Percentiles rank a stretch among this genome's conserved stretches.
phyloP scores from a whole-genome alignment of 2,888 invertebrate species.

The Andrena fulva region DNA sequence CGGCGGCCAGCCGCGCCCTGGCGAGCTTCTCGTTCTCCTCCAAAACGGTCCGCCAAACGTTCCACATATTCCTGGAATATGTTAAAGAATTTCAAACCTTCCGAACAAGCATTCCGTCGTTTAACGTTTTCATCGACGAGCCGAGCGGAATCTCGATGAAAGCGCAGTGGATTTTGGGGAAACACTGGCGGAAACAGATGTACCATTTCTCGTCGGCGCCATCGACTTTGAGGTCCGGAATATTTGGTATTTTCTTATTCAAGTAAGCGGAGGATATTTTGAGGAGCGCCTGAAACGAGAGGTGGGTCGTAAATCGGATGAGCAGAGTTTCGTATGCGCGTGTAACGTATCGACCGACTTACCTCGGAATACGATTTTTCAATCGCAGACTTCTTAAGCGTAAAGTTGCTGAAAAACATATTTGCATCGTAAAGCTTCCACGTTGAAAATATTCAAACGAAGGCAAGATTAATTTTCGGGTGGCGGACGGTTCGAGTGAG shows the following conservation, averaged over 20 bases:
- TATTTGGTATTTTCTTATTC: constrained; percentile 97
- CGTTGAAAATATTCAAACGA: background rate
- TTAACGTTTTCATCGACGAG: no score
- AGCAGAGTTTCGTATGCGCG: background rate
- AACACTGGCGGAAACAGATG: constrained; percentile 78
- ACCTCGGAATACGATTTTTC: constrained; percentile 98
- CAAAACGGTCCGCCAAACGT: constrained; percentile 97
- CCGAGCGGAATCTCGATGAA: background rate
- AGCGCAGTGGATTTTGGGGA: background rate
- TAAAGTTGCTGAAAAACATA: constrained; percentile 89
- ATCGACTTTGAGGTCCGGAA: constrained; percentile 95
- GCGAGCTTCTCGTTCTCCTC: constrained; percentile 98
- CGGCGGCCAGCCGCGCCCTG: constrained; percentile 95
- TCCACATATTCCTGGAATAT: constrained; percentile 96
- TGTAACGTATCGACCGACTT: constrained; percentile 77
- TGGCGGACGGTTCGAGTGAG: no score
- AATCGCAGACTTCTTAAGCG: constrained; percentile 95
- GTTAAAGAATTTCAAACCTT: no score
- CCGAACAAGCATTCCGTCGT: no score
- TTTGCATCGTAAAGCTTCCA: background rate
- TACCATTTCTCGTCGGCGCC: constrained; percentile 96
- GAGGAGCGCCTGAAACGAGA: constrained; percentile 90
- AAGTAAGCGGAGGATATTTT: constrained; percentile 96
- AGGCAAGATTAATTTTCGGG: background rate
- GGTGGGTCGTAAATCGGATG: background rate